Conservation (phyloP, 92 coral and sea anemone genomes). For the Palythoa grandiflora region DNA sequence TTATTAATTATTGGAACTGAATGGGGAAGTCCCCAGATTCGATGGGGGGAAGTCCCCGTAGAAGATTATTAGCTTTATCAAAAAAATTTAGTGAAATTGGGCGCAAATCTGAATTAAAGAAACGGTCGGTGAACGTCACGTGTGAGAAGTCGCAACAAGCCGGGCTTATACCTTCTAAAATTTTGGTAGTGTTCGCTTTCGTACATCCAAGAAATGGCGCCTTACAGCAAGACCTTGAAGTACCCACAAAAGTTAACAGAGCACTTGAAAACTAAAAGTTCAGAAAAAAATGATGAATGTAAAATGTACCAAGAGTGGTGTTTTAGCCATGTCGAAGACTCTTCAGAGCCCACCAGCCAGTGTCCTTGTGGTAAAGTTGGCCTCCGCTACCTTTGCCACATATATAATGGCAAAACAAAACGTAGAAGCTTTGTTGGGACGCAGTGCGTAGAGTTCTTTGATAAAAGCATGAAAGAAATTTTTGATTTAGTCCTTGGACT, state of each 20-base stretch:
- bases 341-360: neutral
- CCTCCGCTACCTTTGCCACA: slow-evolving; percentile 51
- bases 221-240: neutral
- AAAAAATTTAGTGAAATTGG: too few species aligned
- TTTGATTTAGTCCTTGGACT: slow-evolving; percentile 24
- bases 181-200: too few species aligned
- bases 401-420: slow-evolving; percentile 25
- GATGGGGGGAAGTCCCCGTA: too few species aligned
- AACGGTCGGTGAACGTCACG: too few species aligned
- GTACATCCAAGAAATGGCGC: too few species aligned
- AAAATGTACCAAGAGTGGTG: slow-evolving; percentile 44
- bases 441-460: slow-evolving; percentile 58
- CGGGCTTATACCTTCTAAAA: too few species aligned
- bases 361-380: slow-evolving; percentile 65
- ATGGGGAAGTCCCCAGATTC: too few species aligned
- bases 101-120: too few species aligned
- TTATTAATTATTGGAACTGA: too few species aligned
- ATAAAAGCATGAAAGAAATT: slow-evolving; percentile 57
- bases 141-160: too few species aligned
- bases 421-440: slow-evolving; percentile 13
- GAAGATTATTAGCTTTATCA: too few species aligned
- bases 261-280: slow-evolving; percentile 33
- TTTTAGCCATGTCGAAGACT: slow-evolving; percentile 44
- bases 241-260: slow-evolving; percentile 44
- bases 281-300: neutral